These are phyloP conservation scores for Phaethon lepturus DNA, from an alignment of 2,113 vertebrate genomes.

Conservation along the genomic window DNA sequence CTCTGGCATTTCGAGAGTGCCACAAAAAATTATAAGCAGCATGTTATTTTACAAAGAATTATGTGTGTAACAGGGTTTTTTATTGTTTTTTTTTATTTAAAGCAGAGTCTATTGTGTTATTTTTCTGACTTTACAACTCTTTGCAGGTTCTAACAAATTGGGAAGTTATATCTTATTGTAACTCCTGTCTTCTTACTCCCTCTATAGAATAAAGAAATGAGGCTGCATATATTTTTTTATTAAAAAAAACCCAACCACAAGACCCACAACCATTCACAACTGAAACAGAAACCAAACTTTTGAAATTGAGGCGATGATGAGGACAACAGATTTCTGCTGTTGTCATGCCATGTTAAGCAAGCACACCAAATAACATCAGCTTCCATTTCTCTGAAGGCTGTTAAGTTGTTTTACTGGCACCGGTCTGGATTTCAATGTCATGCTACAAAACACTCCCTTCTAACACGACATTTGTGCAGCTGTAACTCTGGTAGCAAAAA, in stretches of 20 bases:
- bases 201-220: not conserved
- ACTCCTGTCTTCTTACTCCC: not conserved
- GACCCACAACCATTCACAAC: not conserved
- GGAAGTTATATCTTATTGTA: not conserved
- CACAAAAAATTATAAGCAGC: not conserved
- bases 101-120: not conserved
- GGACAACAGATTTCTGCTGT: not conserved
- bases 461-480: not conserved
- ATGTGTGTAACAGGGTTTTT: rapidly evolving
- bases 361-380: not conserved
- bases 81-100: not conserved
- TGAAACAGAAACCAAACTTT: not conserved
- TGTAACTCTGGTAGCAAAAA: not conserved
- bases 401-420: slow-evolving; percentile 18
- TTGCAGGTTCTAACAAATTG: not conserved
- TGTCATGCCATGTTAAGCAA: not conserved
- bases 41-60: not conserved
- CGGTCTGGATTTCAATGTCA: not conserved
- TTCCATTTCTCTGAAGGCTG: not conserved
- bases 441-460: not conserved
- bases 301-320: not conserved
- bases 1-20: not conserved
- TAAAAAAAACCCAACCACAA: rapidly evolving
- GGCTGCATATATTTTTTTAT: not conserved
- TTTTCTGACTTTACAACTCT: not conserved